Base-by-base conservation (phyloP, 2,888 invertebrate genomes). In the Glyphotaelius pellucidus region DNA sequence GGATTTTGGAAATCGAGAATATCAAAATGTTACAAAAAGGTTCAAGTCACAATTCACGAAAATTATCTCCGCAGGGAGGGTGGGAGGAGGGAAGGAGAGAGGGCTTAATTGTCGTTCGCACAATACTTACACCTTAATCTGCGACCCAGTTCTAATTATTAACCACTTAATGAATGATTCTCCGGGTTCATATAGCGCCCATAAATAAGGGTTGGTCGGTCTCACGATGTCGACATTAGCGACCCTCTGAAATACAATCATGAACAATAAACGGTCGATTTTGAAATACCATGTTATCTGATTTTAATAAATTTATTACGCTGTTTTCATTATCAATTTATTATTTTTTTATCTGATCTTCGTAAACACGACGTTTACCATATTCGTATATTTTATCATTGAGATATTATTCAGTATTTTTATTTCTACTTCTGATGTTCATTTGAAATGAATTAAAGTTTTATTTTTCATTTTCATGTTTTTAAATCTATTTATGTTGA, bases 71-170 rank as follows among this genome's bases (percentile, higher is more conserved):
- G 67, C 25, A 9, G 25, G 67, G 5, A 1, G 1, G 52, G 19
- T 19, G 19, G 52, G 19, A 1, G 52, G 52, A 3, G 52, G 5
- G 19, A 5, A 25, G 4, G 52, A 5, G 31, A 19, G 11, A 32
- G 32, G 31, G 81, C 15, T 81, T 31, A 81, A 81, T 81, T 81
- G 32, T 32, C 81, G 32, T 81, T 81, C 31, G 81, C 81, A 81
- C 32, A 81, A 81, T 81, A 81, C 81, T 15, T 14, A 81, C 30
- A 81, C 81, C 81, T 31, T 31, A 81, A 81, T 30, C 81, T 81
- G 81, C 81, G 30, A 81, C 81, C 32, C 31, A 67, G 9, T n/a
- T 67, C 9, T 67, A 81, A 81, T 81, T 32, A 81, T 81, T 81
- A 81, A 31, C 81, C 81, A 19, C 32, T 81, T 81, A 81, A 81